These are phyloP conservation scores for Phalacrocorax aristotelis DNA, from an alignment of 2,113 vertebrate genomes.

Conservation along the genomic window DNA sequence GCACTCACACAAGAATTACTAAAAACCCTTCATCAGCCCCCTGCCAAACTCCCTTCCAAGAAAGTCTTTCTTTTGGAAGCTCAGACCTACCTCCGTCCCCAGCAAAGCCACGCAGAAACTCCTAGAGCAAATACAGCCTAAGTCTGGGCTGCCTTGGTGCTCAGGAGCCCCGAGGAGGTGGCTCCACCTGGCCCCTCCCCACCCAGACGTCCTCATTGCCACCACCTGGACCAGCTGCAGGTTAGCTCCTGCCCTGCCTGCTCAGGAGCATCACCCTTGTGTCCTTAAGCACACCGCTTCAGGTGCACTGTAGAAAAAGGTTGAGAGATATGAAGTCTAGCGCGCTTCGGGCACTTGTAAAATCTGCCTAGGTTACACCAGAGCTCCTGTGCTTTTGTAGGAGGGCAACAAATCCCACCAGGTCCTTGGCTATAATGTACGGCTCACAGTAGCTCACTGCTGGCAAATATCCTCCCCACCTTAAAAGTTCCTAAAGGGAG, in stretches of 20 bases:
- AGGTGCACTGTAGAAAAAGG: neutral
- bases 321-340: neutral
- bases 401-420: neutral
- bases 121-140: fast-evolving
- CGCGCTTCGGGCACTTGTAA: neutral
- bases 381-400: neutral
- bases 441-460: neutral
- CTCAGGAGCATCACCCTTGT: fast-evolving
- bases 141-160: fast-evolving
- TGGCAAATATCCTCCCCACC: neutral
- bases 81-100: fast-evolving
- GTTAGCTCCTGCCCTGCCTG: fast-evolving
- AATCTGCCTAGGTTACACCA: neutral
- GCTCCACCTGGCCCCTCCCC: neutral
- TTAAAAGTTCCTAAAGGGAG: neutral
- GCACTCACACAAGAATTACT: fast-evolving
- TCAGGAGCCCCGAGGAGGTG: neutral
- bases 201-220: neutral
- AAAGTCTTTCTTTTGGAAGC: fast-evolving
- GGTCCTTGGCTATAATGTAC: fast-evolving
- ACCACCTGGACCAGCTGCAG: neutral
- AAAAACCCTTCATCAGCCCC: fast-evolving
- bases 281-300: neutral
- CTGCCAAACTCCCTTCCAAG: neutral
- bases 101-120: neutral